Evolutionary conservation across 37 sponge, comb jelly and placozoan species (phyloP), one percentile per base, ranked within the genome.

Genomic region (Halichondria panicea): DNA sequence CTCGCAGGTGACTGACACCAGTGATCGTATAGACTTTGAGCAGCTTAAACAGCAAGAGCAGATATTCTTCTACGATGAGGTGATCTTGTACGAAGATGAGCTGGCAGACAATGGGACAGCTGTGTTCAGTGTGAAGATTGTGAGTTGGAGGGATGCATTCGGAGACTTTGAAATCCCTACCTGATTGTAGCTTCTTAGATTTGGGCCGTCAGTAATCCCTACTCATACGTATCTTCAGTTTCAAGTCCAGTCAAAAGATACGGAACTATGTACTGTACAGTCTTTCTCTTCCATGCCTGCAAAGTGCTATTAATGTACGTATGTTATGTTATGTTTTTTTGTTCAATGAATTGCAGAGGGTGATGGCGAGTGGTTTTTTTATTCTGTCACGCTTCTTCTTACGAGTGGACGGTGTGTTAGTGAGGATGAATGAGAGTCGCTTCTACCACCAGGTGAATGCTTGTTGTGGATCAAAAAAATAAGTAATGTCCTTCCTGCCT

Each of bases 1-100:
- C n/a, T n/a, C 70, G 31, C 28, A 77, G 92, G 77, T 83, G 6
- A 58, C 58, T n/a, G 66, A 77, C 46, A 88, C 92, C 55, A 58
- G 72, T 32, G 82, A 91, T 53, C 43, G 76, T 37, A 94, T 94
- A 37, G 89, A 97, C 75, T 68, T 87, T 11, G 92, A 75, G 40
- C 85, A 82, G 53, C 75, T 97, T 8, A 84, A 85, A 55, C 40
- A 63, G 19, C 86, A 79, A 28, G 98, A 97, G 83, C 77, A 69
- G 60, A 97, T 97, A 1, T 52, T 68, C 19, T 91, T 90, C 70
- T 94, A 81, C 41, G 91, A 91, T 39, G 94, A 94, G 18, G 63
- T 89, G 22, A 74, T 91, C 34, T 60, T 97, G 43, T 97, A 88
- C 77, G 98, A 97, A 39, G 98, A 97, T 69, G 98, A 97, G 74